Base-by-base conservation (phyloP, 2,888 invertebrate species). In the Leucoma salicis region DNA sequence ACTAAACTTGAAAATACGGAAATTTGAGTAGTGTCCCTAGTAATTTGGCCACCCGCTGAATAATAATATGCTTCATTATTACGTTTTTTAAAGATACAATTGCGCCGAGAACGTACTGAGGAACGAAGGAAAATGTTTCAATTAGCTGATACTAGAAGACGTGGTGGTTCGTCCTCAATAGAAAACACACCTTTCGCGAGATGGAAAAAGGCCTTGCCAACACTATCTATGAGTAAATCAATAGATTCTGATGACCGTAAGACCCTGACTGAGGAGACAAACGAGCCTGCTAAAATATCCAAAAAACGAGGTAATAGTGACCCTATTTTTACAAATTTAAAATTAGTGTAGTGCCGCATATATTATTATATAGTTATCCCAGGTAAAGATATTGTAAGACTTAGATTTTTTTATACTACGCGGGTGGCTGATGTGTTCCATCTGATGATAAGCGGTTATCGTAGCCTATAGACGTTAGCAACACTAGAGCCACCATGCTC, bases 71-170 rank as follows among this genome's bases (percentile, higher is more conserved):
- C n/a, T n/a, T n/a, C n/a, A n/a, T n/a, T n/a, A 21, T 7, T 32
- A 27, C 35, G 11, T 31, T 13, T 21, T 6, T 42, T 46, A 37
- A 53, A 95, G 93, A 92, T 95, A 45, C 96, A 97, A 83, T 70
- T 97, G 43, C 92, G 95, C 14, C 92, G 96, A 64, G 98, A 98
- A 74, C 91, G 98, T 42, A 98, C 97, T 0, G 98, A 98, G 82
- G 98, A 98, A 73, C 91, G 97, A 43, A 92, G 96, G 55, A 98
- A 98, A 89, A 95, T 98, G 92, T 97, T 97, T 66, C 96, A 96
- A 82, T 90, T 97, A 63, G 97, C 95, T 0, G 97, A 95, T 58
- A 92, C 92, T 53, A 75, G 93, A 69, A 70, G 91, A 68, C 65
- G 91, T 41, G 84, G 80, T 65, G 81, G 90, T 49, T 88, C 92